Base-by-base conservation (phyloP, 2,797 vertebrate species). In the Pagetopsis macropterus region DNA sequence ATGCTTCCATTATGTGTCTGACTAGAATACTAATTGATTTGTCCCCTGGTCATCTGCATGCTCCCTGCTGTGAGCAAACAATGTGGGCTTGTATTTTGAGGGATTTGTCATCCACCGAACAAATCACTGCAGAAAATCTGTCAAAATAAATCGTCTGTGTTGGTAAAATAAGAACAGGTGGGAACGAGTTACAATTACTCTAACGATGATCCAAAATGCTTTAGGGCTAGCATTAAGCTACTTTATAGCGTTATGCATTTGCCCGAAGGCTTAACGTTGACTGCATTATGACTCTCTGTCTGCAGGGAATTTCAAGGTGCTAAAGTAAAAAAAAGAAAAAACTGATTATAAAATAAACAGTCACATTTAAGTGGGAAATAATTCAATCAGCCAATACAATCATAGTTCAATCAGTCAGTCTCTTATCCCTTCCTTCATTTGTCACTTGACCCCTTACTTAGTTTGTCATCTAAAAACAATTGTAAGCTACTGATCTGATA, bases 91-190 rank as follows among this genome's bases (percentile, higher is more conserved):
- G 54, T 59, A 62, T 43, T 44, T 19, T 54, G n/a, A 1, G 57
- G 67, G 69, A 82, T 79, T 82, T 84, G 55, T 74, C 66, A 76
- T 67, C 64, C 57, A 57, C 27, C 63, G 56, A 87, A 79, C 67
- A 78, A 87, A 86, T 33, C 4, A 43, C 31, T 84, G 48, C 50
- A 44, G 72, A 72, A 66, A 37, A 44, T 65, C 75, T 80, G 85
- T 85, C 69, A 65, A 40, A 14, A 60, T 70, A 82, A 81, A 84
- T 62, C 46, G 2, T 70, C 64, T 64, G 19, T 51, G 48, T 19
- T 62, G 61, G 58, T 62, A 65, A 85, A 82, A 87, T 81, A 75
- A 83, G 78, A 91, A 82, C 84, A 88, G 83, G 85, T 89, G 81
- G 74, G 78, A 84, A 78, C 72, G 66, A 51, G 71, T 72, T 89